Conservation (phyloP, 2,797 vertebrate species). For the Onychomys arenicola region DNA sequence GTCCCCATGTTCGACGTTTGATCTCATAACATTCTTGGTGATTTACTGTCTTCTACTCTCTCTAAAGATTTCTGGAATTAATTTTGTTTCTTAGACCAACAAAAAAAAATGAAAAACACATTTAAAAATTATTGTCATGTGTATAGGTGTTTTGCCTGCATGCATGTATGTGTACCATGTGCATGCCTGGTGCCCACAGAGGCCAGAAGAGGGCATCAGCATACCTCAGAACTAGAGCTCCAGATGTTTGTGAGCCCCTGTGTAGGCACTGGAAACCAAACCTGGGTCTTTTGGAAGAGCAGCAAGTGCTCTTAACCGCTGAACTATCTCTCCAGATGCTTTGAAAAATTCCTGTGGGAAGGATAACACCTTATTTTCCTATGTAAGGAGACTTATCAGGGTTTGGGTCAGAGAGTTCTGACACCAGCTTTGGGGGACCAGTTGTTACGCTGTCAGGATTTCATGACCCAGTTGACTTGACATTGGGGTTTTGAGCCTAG, state of each 20-base stretch:
- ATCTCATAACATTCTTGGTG: neutral
- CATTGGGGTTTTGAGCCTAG: neutral
- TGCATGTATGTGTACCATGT: neutral
- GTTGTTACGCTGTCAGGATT: neutral
- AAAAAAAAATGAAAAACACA: neutral
- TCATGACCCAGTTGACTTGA: neutral
- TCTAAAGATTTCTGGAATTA: slow-evolving; percentile 14
- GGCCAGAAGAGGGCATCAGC: neutral
- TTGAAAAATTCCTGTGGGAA: neutral
- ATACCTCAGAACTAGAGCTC: too few relatives aligned
- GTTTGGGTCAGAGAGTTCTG: neutral
- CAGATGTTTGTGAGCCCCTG: neutral
- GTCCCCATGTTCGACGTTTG: neutral
- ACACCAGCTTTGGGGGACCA: neutral
- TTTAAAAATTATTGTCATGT: neutral
- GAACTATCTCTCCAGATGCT: neutral
- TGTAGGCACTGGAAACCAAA: neutral
- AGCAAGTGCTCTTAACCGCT: neutral
- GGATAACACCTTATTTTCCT: neutral
- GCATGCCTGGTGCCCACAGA: neutral
- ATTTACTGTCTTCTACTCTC: neutral
- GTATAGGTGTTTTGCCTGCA: neutral
- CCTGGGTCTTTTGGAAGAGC: neutral
- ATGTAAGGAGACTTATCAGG: neutral
- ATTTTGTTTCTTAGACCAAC: neutral